phyloP scores from a whole-genome alignment of 1,140 invertebrate species.

The Papilio machaon region DNA sequence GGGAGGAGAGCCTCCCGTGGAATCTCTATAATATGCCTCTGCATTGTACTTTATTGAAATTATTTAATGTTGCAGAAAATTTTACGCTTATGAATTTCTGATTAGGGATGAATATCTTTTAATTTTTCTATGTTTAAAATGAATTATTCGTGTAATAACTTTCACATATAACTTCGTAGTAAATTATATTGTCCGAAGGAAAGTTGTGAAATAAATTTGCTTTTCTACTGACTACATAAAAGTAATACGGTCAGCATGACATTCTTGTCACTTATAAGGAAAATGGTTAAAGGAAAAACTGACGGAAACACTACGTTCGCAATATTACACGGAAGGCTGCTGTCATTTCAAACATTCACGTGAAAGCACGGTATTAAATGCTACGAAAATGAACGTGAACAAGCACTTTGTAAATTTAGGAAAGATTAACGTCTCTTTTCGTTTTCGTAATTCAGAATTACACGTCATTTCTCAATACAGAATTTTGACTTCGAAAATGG shows the following conservation, averaged over 20 bases:
- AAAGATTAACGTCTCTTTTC: not conserved
- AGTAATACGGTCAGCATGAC: not conserved
- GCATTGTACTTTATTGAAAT: too few relatives aligned
- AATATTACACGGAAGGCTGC: constrained; percentile 8
- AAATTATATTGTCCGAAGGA: not conserved
- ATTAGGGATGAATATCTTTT: too few relatives aligned
- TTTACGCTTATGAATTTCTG: too few relatives aligned
- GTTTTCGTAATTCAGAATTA: not conserved
- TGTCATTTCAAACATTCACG: constrained; percentile 1
- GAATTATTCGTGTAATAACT: too few relatives aligned
- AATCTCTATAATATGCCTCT: too few relatives aligned
- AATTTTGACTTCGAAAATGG: not conserved
- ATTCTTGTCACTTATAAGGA: not conserved
- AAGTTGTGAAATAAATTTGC: not conserved
- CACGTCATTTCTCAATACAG: not conserved
- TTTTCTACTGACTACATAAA: not conserved
- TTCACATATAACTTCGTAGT: not conserved
- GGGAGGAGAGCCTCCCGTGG: too few relatives aligned
- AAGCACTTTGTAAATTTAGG: not conserved
- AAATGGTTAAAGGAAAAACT: constrained; percentile 17
- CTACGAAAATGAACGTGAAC: not conserved
- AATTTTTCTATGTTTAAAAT: too few relatives aligned
- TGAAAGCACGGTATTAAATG: constrained; percentile 4
- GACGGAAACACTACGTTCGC: constrained; percentile 9
- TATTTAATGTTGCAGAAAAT: too few relatives aligned